A percentile compares a stretch with the other conserved stretches of the same genome.
Evolutionary conservation across 1,140 invertebrate species (phyloP).

Genomic region (Tetragnatha versicolor): DNA sequence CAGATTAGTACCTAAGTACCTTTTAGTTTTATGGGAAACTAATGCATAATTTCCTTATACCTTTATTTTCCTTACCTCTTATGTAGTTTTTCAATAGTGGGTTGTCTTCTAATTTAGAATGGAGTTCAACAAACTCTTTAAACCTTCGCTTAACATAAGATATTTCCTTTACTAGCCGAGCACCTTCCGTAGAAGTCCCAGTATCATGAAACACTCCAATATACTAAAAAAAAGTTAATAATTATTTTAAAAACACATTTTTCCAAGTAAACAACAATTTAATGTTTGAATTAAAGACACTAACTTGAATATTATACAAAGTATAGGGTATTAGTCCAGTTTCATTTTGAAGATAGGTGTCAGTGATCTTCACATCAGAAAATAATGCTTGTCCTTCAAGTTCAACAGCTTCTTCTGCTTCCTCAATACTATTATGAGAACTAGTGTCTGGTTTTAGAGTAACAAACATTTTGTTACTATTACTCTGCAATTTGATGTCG

Average conservation of each 20-base stretch:
- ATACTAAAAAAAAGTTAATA: slow-evolving; percentile 26
- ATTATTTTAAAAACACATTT: background rate
- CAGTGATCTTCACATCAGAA: slow-evolving; percentile 61
- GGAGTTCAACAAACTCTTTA: slow-evolving; percentile 67
- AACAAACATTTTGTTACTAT: slow-evolving; percentile 41
- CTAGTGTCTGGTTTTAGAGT: slow-evolving; percentile 19
- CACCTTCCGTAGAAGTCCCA: background rate
- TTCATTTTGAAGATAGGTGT: slow-evolving; percentile 61
- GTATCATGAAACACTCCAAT: slow-evolving; percentile 40
- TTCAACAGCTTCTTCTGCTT: slow-evolving; percentile 62
- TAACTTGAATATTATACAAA: slow-evolving; percentile 63
- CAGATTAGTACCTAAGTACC: too few species aligned
- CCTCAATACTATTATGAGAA: slow-evolving; percentile 53
- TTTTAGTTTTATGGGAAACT: too few species aligned
- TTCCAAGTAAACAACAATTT: background rate
- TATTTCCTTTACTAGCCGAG: slow-evolving; percentile 30
- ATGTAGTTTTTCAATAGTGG: slow-evolving; percentile 61
- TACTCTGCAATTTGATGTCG: slow-evolving; percentile 32
- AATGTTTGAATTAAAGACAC: background rate
- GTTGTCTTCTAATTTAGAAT: slow-evolving; percentile 65
- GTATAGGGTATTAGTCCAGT: slow-evolving; percentile 60
- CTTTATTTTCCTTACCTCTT: slow-evolving; percentile 61
- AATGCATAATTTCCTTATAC: too few species aligned
- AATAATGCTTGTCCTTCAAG: slow-evolving; percentile 59
- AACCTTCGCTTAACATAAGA: slow-evolving; percentile 63